Conservation (phyloP, 1,140 invertebrate genomes). For the Pissodes strobi region DNA sequence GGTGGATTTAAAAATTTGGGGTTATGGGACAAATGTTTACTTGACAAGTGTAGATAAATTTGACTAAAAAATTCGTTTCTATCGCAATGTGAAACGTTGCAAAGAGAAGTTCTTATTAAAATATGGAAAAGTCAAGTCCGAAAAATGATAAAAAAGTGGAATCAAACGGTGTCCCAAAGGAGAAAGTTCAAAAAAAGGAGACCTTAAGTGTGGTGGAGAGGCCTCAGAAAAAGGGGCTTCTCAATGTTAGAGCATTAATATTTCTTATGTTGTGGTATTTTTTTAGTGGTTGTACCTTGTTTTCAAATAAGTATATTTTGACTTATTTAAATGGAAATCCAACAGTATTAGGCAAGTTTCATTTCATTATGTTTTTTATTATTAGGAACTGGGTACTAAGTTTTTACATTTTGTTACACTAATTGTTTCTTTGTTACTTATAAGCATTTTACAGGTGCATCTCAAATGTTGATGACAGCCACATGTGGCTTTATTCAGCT, state of each 20-base stretch:
- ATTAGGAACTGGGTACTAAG: neutral
- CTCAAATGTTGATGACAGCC: constrained; percentile 80
- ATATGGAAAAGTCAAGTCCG: constrained; percentile 21
- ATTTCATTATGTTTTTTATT: neutral
- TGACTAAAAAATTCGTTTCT: neutral
- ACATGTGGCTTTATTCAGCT: constrained; percentile 77
- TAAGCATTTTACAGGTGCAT: constrained; percentile 61
- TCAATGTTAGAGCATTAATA: constrained; percentile 68
- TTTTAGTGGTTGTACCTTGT: constrained; percentile 78
- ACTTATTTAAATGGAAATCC: constrained; percentile 79
- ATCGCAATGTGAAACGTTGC: constrained; percentile 4
- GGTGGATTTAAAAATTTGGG: no score
- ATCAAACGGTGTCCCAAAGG: constrained; percentile 25
- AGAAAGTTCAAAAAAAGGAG: constrained; percentile 18
- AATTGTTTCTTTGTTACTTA: no score
- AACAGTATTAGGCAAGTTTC: constrained; percentile 71
- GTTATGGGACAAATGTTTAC: no score
- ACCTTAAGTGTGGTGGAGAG: neutral
- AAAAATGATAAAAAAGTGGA: constrained; percentile 20
- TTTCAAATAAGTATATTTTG: constrained; percentile 84
- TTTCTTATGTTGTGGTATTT: constrained; percentile 79
- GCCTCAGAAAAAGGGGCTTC: constrained; percentile 55
- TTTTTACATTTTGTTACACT: no score
- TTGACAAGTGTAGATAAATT: no score
- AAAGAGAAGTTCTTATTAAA: neutral